Percentiles rank a stretch among this genome's conserved stretches.
phyloP scores from a whole-genome alignment of 1,140 invertebrate species.

The Trachymyrmex cornetzi region DNA sequence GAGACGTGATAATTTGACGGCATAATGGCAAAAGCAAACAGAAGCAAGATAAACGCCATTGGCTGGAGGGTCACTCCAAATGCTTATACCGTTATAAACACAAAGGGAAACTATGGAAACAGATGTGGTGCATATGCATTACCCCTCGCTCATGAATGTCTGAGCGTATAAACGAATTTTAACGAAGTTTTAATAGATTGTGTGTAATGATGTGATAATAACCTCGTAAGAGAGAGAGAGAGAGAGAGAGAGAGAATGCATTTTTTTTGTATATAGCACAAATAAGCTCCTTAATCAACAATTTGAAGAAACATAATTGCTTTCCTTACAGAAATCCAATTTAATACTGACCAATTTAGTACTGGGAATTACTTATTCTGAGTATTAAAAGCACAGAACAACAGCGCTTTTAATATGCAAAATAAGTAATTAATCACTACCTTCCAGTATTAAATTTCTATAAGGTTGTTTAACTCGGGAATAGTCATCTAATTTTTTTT shows the following conservation, averaged over 20 bases:
- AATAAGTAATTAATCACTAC: too few relatives aligned
- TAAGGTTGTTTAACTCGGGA: too few relatives aligned
- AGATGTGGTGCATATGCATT: neutral
- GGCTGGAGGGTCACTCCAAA: conserved; percentile 17
- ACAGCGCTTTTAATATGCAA: too few relatives aligned
- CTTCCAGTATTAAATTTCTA: too few relatives aligned
- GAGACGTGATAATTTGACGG: conserved; percentile 79
- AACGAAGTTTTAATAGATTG: conserved; percentile 9
- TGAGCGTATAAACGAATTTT: conserved; percentile 31
- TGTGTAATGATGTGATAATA: neutral
- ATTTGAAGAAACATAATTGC: neutral
- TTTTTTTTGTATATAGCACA: neutral
- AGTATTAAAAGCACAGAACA: too few relatives aligned
- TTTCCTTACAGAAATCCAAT: too few relatives aligned
- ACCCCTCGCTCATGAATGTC: neutral
- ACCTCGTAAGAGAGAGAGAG: neutral
- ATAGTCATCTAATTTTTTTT: too few relatives aligned
- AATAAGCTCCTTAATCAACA: neutral
- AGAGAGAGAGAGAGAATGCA: neutral
- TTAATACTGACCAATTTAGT: too few relatives aligned
- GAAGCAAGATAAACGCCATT: conserved; percentile 64
- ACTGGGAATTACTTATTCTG: too few relatives aligned
- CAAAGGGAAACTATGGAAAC: conserved; percentile 46
- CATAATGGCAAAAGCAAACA: conserved; percentile 76
- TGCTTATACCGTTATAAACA: conserved; percentile 20